Conservation (phyloP, 2,113 vertebrate genomes). For the Odontesthes bonariensis region DNA sequence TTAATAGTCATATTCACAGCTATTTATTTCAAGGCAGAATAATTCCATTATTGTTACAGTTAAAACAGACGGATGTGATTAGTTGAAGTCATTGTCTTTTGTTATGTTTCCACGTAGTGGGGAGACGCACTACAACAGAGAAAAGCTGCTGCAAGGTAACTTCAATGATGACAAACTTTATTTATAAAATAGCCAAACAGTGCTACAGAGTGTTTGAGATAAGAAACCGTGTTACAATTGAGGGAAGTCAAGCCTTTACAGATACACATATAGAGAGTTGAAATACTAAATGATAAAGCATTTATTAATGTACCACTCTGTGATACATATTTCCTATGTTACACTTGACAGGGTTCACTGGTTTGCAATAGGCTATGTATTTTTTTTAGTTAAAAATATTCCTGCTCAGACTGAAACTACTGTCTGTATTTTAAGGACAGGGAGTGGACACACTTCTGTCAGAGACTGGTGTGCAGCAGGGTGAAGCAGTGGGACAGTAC, state of each 20-base stretch:
- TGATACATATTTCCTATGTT: not conserved
- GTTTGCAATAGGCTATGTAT: not conserved
- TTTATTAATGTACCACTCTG: not conserved
- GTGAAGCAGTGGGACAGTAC: conserved; percentile 87
- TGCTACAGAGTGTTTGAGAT: not conserved
- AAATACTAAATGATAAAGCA: not conserved
- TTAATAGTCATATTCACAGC: not conserved
- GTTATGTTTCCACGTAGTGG: conserved; percentile 81
- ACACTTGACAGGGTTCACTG: not conserved
- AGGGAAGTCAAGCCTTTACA: not conserved
- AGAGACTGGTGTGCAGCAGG: conserved; percentile 88
- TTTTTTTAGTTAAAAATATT: not conserved
- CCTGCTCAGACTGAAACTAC: not conserved
- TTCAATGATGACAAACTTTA: not conserved
- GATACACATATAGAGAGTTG: not conserved
- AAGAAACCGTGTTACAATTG: not conserved
- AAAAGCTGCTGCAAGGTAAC: conserved; percentile 94
- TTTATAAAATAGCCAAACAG: not conserved
- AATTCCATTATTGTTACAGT: not conserved
- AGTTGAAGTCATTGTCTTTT: not conserved
- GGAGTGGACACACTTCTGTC: conserved; percentile 91
- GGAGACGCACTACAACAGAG: conserved; percentile 94
- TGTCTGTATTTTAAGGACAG: conserved; percentile 84
- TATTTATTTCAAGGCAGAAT: not conserved
- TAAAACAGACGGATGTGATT: not conserved